A percentile compares a stretch with the other conserved stretches of the same genome.
Evolutionary conservation across 1,140 invertebrate species (phyloP).

Genomic region (Saxidomus purpurata): DNA sequence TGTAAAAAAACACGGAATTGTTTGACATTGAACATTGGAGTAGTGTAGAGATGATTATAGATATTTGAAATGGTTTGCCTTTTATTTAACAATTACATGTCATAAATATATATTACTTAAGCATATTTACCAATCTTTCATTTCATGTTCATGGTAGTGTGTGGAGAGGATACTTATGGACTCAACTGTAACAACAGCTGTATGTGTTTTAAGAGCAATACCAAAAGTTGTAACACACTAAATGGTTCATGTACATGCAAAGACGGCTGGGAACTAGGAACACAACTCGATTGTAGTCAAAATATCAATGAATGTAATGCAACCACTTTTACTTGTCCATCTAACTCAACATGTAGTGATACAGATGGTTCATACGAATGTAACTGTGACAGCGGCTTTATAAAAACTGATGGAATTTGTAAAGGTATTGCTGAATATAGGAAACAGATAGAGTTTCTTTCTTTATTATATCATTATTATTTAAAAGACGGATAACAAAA

Average conservation of each 20-base stretch:
- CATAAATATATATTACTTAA: no score
- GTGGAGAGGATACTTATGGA: not conserved
- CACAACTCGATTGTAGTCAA: not conserved
- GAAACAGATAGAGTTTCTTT: no score
- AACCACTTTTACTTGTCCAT: not conserved
- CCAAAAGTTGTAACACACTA: not conserved
- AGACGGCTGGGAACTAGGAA: not conserved
- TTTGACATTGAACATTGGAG: no score
- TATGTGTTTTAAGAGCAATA: not conserved
- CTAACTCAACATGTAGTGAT: not conserved
- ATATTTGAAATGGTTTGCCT: no score
- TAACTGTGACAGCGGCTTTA: not conserved
- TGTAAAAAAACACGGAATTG: no score
- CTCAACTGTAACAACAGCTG: constrained; percentile 25
- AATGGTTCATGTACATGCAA: constrained; percentile 40
- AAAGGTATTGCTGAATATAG: not conserved
- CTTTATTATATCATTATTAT: no score
- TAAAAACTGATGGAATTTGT: constrained; percentile 6
- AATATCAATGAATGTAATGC: not conserved
- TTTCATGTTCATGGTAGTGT: not conserved
- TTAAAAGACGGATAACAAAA: no score
- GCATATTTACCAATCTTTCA: no score
- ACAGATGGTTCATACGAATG: not conserved
- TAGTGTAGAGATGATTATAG: no score
- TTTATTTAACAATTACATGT: no score